These are phyloP conservation scores for Rhinichthys klamathensis DNA, from an alignment of 2,113 vertebrate species.

Conservation along the genomic window DNA sequence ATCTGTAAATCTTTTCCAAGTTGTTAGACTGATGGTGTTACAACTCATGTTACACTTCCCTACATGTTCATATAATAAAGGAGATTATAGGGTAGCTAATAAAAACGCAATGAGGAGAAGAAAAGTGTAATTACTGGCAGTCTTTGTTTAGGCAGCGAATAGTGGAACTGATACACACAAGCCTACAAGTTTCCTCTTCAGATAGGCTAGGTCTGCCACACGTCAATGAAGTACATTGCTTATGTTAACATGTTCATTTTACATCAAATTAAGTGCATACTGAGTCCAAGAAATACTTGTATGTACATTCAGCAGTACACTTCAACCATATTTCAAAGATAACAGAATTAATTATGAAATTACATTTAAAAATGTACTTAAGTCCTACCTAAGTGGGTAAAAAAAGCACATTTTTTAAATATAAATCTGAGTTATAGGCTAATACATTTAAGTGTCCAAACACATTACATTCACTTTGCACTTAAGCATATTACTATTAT, in stretches of 20 bases:
- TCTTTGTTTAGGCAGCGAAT: neutral
- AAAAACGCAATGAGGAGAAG: constrained; percentile 5
- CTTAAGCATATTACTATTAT: no score
- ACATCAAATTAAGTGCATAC: neutral
- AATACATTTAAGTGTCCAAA: no score
- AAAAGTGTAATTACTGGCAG: neutral
- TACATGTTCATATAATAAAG: neutral
- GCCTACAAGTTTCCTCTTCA: neutral
- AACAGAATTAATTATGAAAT: no score
- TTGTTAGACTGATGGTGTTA: neutral
- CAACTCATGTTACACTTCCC: neutral
- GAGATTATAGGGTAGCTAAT: neutral
- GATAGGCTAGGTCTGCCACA: neutral
- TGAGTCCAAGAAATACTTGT: no score
- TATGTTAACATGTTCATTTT: neutral
- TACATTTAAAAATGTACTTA: no score
- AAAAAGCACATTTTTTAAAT: no score
- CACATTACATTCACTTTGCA: neutral
- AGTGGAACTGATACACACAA: constrained; percentile 16
- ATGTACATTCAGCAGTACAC: no score
- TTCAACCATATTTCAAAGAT: no score
- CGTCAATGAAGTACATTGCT: neutral
- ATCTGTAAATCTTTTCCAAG: neutral
- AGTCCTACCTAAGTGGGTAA: no score
- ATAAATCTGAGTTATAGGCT: no score